Conservation (phyloP, 2,888 invertebrate species). For the Pterobdella sp. region DNA sequence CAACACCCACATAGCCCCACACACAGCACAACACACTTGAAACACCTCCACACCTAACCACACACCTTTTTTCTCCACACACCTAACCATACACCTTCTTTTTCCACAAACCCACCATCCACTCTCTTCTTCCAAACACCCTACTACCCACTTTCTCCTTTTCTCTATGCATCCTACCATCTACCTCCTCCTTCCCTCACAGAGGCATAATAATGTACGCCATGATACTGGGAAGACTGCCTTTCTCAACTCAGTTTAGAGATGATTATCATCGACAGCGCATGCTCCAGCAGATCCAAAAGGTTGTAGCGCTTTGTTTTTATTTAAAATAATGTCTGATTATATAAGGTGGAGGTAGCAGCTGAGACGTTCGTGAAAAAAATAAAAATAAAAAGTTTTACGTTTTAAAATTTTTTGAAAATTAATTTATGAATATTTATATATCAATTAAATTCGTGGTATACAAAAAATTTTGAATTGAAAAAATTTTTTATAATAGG, state of each 20-base stretch:
- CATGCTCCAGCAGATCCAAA: constrained; percentile 62
- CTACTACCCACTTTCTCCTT: neutral
- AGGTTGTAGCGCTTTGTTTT: constrained; percentile 59
- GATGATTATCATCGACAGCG: constrained; percentile 56
- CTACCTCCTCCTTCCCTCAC: constrained; percentile 32
- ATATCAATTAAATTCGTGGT: too few relatives aligned
- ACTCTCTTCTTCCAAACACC: neutral
- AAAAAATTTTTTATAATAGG: too few relatives aligned
- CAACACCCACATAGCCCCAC: neutral
- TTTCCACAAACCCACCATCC: neutral
- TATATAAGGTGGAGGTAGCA: too few relatives aligned
- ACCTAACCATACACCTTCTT: neutral
- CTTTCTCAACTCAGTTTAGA: constrained; percentile 56
- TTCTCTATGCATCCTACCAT: neutral
- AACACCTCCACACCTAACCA: neutral
- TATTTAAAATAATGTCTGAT: too few relatives aligned
- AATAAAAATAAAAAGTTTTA: too few relatives aligned
- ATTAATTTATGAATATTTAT: too few relatives aligned
- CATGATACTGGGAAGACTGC: constrained; percentile 66
- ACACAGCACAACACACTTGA: neutral
- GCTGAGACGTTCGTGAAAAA: too few relatives aligned
- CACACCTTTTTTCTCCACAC: neutral
- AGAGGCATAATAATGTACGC: constrained; percentile 70
- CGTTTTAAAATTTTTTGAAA: too few relatives aligned
- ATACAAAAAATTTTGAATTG: too few relatives aligned